These are phyloP conservation scores for Plutella xylostella DNA, from an alignment of 2,888 invertebrate species.

Conservation along the genomic window DNA sequence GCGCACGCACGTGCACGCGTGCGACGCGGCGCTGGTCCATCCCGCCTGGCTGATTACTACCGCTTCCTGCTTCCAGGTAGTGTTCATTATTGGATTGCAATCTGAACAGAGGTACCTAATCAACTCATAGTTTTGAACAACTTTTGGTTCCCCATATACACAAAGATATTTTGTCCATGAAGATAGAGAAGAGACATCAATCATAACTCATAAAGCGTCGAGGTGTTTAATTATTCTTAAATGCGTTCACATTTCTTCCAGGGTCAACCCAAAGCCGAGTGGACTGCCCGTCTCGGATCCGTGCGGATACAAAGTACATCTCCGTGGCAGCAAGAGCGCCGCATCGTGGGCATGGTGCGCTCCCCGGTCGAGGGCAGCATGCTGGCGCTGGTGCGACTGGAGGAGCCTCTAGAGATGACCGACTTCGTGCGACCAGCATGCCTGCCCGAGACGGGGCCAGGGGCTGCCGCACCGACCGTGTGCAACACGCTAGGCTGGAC, in stretches of 20 bases:
- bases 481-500: constrained; percentile 92
- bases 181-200: too few relatives aligned
- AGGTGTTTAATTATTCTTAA: background rate
- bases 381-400: constrained; percentile 82
- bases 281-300: constrained; percentile 84
- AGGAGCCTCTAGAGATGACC: constrained; percentile 78
- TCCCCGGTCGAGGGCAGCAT: constrained; percentile 92
- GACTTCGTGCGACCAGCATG: constrained; percentile 89
- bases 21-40: constrained; percentile 87
- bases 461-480: constrained; percentile 36
- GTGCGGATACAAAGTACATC: constrained; percentile 82
- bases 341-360: constrained; percentile 88
- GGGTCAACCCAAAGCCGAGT: constrained; percentile 89
- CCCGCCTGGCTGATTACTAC: constrained; percentile 88
- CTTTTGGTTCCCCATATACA: background rate
- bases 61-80: constrained; percentile 83
- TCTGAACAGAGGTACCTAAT: background rate
- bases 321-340: constrained; percentile 89
- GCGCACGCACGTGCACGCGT: constrained; percentile 87
- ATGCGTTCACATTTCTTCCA: constrained; percentile 33
- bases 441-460: constrained; percentile 67
- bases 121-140: background rate
- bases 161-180: background rate
- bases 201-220: too few relatives aligned
- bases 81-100: background rate